phyloP scores from a whole-genome alignment of 2,888 invertebrate genomes.

The Napeogenes inachia region DNA sequence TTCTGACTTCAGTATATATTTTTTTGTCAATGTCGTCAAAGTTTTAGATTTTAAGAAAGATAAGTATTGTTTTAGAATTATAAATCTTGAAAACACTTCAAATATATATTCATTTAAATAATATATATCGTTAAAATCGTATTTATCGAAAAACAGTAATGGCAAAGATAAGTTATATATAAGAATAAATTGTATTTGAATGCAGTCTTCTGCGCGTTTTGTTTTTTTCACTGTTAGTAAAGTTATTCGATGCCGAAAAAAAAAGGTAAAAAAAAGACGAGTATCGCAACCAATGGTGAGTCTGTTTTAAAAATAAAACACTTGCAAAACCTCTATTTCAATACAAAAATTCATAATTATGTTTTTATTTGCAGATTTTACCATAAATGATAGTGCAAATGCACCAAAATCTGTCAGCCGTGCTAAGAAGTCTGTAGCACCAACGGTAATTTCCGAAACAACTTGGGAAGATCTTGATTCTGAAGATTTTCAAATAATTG shows the following conservation, averaged over 20 bases:
- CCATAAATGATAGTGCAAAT: conserved; percentile 81
- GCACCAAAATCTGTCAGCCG: conserved; percentile 58
- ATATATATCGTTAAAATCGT: neutral
- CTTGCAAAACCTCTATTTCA: neutral
- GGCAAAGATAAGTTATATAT: neutral
- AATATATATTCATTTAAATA: no score
- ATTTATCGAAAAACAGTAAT: neutral
- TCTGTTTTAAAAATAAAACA: neutral
- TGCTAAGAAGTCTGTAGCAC: conserved; percentile 46
- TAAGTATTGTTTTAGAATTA: no score
- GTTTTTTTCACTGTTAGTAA: conserved; percentile 18
- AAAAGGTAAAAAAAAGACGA: conserved; percentile 36
- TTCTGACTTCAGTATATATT: no score
- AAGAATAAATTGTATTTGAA: conserved; percentile 18
- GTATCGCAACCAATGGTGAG: conserved; percentile 24
- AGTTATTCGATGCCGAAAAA: conserved; percentile 39
- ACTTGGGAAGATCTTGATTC: conserved; percentile 57
- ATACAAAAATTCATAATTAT: neutral
- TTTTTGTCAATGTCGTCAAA: no score
- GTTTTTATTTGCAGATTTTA: conserved; percentile 75
- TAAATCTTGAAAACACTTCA: no score
- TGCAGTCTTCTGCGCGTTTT: conserved; percentile 33
- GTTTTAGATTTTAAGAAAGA: no score
- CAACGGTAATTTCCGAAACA: conserved; percentile 38
- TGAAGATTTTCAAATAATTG: conserved; percentile 49